Base-by-base conservation (phyloP, 2,797 vertebrate genomes). In the Triplophysa bombifrons region DNA sequence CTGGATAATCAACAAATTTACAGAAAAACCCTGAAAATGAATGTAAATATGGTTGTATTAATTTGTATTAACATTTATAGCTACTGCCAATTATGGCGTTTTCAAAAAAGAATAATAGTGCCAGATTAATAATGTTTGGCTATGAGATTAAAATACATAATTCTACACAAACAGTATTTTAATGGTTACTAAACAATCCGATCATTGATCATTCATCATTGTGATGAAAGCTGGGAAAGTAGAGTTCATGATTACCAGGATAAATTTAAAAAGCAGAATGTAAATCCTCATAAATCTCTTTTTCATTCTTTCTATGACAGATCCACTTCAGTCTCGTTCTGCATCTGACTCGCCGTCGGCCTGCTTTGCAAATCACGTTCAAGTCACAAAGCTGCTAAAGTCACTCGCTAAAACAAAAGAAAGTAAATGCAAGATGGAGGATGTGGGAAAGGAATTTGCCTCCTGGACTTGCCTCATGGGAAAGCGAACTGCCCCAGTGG, bases 381-480 rank as follows among this genome's bases (percentile, higher is more conserved):
- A 55, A 81, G 84, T 75, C 81, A 83, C 78, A 88, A 81, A 78
- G 84, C 83, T 72, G 72, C 84, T 51, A 51, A 85, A 86, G 85
- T 76, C 55, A 78, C 84, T 82, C 20, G 71, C 68, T 64, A 87
- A 85, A 85, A 89, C 90, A 91, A 92, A 89, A 88, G 87, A 89
- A 81, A 85, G 87, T 84, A 87, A 88, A 89, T 87, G 86, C 80
- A 80, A 60, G 34, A 78, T 84, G 76, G 80, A 80, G 76, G 90
- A 88, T 92, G 91, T 92, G 92, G 89, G 92, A 93, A 92, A 86
- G 70, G 85, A 85, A 80, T 84, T 88, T 61, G 1, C 30, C 58
- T 87, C 67, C 85, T 87, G 87, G 85, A 91, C 90, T 93, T 90
- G 82, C 89, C 92, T 92, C 91, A 89, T 91, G 91, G 88, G 89